Conservation (phyloP, 2,113 vertebrate species). For the Leptobrachium leishanense region DNA sequence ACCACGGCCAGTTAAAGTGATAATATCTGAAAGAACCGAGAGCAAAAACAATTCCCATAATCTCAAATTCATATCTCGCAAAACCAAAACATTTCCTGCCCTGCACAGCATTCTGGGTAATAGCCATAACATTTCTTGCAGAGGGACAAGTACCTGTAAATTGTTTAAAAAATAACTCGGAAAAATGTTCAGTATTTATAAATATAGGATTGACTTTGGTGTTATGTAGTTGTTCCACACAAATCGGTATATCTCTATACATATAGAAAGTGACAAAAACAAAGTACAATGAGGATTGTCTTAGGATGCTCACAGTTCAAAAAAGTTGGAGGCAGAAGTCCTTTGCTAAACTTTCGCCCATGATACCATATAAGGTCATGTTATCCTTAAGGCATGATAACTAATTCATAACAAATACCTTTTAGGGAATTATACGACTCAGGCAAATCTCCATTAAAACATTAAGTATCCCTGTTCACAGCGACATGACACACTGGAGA, state of each 20-base stretch:
- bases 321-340: constrained; percentile 48
- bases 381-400: constrained; percentile 82
- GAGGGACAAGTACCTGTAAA: too few relatives aligned
- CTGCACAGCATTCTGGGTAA: background rate
- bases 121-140: too few relatives aligned
- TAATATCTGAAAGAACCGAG: background rate
- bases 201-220: too few relatives aligned
- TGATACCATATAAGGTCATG: constrained; percentile 88
- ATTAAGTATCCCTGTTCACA: constrained; percentile 17
- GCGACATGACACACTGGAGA: background rate
- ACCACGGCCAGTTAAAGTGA: background rate
- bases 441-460: constrained; percentile 65
- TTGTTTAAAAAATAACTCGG: too few relatives aligned
- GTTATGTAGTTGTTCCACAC: too few relatives aligned
- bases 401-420: constrained; percentile 94
- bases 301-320: constrained; percentile 8
- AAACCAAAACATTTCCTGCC: background rate
- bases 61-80: background rate
- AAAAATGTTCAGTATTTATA: too few relatives aligned
- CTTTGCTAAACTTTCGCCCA: constrained; percentile 52
- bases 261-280: too few relatives aligned
- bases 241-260: background rate
- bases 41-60: background rate
- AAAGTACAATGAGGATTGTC: too few relatives aligned
- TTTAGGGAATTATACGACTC: constrained; percentile 87